Evolutionary conservation across 2,888 invertebrate species (phyloP).

Genomic region (Folsomia candida): DNA sequence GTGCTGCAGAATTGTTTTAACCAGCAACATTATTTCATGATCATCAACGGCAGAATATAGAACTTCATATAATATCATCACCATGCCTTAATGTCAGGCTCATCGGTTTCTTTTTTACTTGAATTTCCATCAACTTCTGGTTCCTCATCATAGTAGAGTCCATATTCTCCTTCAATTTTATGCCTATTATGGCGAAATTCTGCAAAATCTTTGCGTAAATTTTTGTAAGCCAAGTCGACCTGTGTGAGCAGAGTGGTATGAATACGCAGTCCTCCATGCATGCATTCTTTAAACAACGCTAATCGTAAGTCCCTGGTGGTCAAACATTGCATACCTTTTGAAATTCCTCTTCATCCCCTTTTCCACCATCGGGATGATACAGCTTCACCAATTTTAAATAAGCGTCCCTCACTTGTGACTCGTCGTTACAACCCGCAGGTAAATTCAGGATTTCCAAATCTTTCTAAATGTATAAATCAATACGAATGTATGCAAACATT

Average conservation of each 20-base stretch:
- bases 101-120: conserved; percentile 57
- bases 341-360: conserved; percentile 71
- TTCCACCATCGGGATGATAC: conserved; percentile 79
- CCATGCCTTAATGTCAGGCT: conserved; percentile 50
- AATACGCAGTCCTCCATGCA: too few species aligned
- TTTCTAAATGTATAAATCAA: too few species aligned
- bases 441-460: too few species aligned
- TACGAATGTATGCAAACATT: too few species aligned
- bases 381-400: conserved; percentile 74
- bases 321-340: conserved; percentile 59
- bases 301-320: neutral
- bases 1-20: conserved; percentile 60
- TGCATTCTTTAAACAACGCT: conserved; percentile 1
- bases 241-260: conserved; percentile 53
- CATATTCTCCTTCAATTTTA: conserved; percentile 53
- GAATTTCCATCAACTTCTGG: conserved; percentile 57
- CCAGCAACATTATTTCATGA: neutral
- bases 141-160: conserved; percentile 53
- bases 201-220: conserved; percentile 67
- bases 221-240: conserved; percentile 72
- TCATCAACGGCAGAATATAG: too few species aligned
- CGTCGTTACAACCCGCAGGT: conserved; percentile 65
- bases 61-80: too few species aligned
- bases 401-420: conserved; percentile 68
- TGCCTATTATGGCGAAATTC: conserved; percentile 61